Evolutionary conservation across 2,888 invertebrate genomes (phyloP), one percentile per base, ranked within the genome.

Genomic region (Tiliacea aurago): DNA sequence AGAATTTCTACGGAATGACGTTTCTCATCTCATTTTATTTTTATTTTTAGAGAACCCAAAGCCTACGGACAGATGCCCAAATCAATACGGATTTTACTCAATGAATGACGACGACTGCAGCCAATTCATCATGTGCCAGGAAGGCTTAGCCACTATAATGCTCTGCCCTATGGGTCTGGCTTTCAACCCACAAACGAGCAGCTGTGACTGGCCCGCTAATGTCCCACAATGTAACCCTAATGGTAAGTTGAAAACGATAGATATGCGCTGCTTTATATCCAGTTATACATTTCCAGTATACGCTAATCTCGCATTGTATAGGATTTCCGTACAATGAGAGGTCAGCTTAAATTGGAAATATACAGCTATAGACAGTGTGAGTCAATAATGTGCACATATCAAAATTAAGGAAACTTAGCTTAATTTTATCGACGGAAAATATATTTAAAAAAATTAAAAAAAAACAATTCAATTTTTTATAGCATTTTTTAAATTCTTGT

Each of bases 131-230:
- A 90, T 90, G 86, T 95, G 95, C 82, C 89, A 93, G 58, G 88
- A 89, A 69, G 94, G 94, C 13, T 78, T 78, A 56, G 91, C 92
- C 6, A 90, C 85, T 4, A 23, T 91, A 43, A 94, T 94, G 94
- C 72, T 87, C 47, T 95, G 95, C 74, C 93, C 95, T 0, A 66
- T 83, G 15, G 95, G 95, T 3, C 81, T 94, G 11, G 95, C 88
- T 4, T 95, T 94, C 78, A 94, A 93, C 77, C 56, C 78, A 0
- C 74, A 73, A 37, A 84, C 70, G 23, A 88, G 80, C 70, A 86
- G 76, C 56, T 95, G 95, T 69, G 95, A 95, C 72, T 95, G 94
- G 94, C 93, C 91, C 2, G 90, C 85, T 18, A 92, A 93, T 69
- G 94, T 95, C 3, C 94, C 93, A 6, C 80, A 86, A 0, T 95